Base-by-base conservation (phyloP, 2,888 invertebrate species). In the Chorisops tibialis region DNA sequence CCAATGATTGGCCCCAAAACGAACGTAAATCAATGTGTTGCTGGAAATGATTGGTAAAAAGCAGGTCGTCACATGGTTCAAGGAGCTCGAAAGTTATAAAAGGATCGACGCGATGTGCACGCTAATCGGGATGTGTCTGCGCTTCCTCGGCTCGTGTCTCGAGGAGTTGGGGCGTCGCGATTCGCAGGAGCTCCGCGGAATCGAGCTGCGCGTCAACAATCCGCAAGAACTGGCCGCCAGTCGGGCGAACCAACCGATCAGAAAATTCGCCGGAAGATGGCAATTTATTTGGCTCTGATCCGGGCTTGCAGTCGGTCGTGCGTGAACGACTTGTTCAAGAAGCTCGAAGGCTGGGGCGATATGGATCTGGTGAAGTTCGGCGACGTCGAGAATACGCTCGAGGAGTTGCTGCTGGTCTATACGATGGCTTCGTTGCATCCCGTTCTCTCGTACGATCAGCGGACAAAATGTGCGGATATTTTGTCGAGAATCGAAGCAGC, bases 61-160 rank as follows among this genome's bases (percentile, higher is more conserved):
- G 87, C 95, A 96, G 85, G 91, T 96, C 83, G 89, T 94, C 85
- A 86, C 87, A 87, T 96, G 95, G 95, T 97, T 96, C 88, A 92
- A 91, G 86, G 89, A 91, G 86, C 87, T 91, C 82, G 89, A 87
- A 85, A 92, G 94, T 85, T 92, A 93, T 83, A 91, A 91, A 85
- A 89, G 97, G 83, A 91, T 96, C 81, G 96, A 96, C 84, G 88
- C 93, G 79, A 90, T 97, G 89, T 94, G 94, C 85, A 91, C 92
- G 80, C 84, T 97, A 81, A 83, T 97, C 80, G 93, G 93, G 84
- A 91, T 94, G 89, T 96, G 96, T 85, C 85, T 96, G 80, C 88
- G 96, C 73, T 96, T 95, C 81, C 84, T 96, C 76, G 96, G 96
- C 78, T 93, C 94, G 69, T 93, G 91, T 80, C 83, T 97, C 71